A percentile compares a stretch with the other conserved stretches of the same genome.
Evolutionary conservation across 2,888 invertebrate genomes (phyloP).

Genomic region (Sinhomidia bicolor): DNA sequence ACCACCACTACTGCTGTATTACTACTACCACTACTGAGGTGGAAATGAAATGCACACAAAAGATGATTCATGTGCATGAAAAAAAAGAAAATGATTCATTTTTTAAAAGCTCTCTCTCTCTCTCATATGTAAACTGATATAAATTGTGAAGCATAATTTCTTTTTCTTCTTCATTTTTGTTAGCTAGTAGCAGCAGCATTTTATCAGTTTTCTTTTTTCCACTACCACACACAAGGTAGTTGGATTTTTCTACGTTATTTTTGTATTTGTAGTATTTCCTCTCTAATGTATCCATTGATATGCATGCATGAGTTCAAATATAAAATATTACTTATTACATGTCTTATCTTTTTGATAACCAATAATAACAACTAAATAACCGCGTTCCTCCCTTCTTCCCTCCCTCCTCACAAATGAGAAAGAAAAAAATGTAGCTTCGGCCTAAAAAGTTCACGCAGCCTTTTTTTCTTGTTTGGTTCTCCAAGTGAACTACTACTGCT

Average conservation of each 20-base stretch:
- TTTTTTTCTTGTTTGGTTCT: background rate
- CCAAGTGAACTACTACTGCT: too few species aligned
- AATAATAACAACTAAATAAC: slow-evolving; percentile 54
- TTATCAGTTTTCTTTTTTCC: too few species aligned
- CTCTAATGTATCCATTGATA: slow-evolving; percentile 31
- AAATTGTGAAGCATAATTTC: background rate
- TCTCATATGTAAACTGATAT: background rate
- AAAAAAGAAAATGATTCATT: background rate
- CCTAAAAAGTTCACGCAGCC: background rate
- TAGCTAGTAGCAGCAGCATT: background rate
- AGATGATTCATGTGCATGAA: slow-evolving; percentile 7
- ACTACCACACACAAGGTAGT: background rate
- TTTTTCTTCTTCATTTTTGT: background rate
- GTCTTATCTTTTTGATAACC: slow-evolving; percentile 59
- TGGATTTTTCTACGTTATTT: too few species aligned
- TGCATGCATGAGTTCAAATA: slow-evolving; percentile 46
- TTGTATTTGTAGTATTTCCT: background rate
- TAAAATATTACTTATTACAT: slow-evolving; percentile 63
- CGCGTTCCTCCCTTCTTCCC: background rate
- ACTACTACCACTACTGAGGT: too few species aligned
- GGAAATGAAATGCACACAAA: background rate
- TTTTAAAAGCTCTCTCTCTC: background rate
- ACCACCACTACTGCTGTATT: too few species aligned
- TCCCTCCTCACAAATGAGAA: too few species aligned
- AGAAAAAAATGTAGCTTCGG: slow-evolving; percentile 34